A percentile compares a stretch with the other conserved stretches of the same genome.
phyloP scores from a whole-genome alignment of 2,113 vertebrate genomes.

The Nothocercus nigrocapillus region DNA sequence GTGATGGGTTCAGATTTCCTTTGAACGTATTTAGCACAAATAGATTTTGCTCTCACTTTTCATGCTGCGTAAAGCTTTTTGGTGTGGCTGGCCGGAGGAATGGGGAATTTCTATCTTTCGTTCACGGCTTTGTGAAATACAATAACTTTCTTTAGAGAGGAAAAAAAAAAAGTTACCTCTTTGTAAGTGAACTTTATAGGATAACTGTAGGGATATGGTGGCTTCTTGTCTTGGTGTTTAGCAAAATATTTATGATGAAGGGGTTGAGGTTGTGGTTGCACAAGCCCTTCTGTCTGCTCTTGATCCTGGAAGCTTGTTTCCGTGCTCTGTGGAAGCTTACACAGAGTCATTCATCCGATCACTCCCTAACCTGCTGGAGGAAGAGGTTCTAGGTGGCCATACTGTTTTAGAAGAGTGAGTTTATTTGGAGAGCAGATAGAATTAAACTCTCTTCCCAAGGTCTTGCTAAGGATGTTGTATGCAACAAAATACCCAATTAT shows the following conservation, averaged over 20 bases:
- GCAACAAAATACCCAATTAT: not conserved
- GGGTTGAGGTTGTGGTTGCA: not conserved
- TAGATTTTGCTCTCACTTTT: not conserved
- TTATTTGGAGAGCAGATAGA: not conserved
- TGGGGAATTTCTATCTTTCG: not conserved
- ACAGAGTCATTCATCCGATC: accelerated
- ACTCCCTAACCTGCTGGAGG: not conserved
- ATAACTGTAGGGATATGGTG: accelerated
- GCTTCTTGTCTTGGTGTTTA: not conserved
- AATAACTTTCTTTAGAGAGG: not conserved
- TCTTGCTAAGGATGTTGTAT: not conserved
- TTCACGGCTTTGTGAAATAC: not conserved
- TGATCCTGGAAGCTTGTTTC: not conserved
- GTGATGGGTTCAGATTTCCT: not conserved
- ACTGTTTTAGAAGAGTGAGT: not conserved
- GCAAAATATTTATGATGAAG: not conserved
- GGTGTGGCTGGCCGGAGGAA: not conserved
- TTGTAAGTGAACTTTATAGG: not conserved
- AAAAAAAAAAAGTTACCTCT: not conserved
- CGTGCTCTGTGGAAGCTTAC: not conserved
- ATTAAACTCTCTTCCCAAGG: not conserved
- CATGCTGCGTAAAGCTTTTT: not conserved
- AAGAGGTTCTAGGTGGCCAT: not conserved
- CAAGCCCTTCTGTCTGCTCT: not conserved
- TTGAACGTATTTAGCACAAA: not conserved